Percentiles rank a stretch among this genome's conserved stretches.
These are phyloP conservation scores for Bembecia ichneumoniformis DNA, from an alignment of 2,888 invertebrate genomes.

Conservation along the genomic window DNA sequence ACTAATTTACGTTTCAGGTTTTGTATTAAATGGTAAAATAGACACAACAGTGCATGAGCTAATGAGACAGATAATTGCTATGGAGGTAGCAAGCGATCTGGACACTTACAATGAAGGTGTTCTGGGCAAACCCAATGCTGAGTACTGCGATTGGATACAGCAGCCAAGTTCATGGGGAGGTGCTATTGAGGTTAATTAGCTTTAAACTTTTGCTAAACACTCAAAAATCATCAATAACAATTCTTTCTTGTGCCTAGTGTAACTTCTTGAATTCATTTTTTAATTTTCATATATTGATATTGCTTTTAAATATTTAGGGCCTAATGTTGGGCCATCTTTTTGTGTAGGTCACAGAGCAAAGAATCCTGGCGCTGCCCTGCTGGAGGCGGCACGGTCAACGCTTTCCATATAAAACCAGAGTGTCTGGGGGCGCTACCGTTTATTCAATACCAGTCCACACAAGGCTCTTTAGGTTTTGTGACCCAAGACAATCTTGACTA, in stretches of 20 bases:
- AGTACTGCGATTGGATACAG: conserved; percentile 93
- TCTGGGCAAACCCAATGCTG: conserved; percentile 84
- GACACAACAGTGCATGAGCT: conserved; percentile 80
- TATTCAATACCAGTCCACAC: too few species aligned
- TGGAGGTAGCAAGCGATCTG: conserved; percentile 82
- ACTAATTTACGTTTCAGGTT: conserved; percentile 51
- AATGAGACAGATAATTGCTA: conserved; percentile 91
- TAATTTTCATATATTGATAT: too few species aligned
- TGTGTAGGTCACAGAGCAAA: too few species aligned
- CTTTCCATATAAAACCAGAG: too few species aligned
- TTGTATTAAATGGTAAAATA: conserved; percentile 81
- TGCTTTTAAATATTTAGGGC: too few species aligned
- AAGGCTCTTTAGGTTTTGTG: too few species aligned
- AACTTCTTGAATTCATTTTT: too few species aligned
- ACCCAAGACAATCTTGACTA: too few species aligned
- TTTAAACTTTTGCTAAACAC: neutral
- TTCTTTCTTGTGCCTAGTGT: neutral
- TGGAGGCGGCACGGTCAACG: too few species aligned
- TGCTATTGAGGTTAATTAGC: conserved; percentile 81
- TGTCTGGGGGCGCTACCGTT: too few species aligned
- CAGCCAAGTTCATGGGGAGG: conserved; percentile 95
- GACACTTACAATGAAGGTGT: conserved; percentile 88
- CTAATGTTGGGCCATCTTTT: too few species aligned
- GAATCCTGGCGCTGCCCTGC: too few species aligned
- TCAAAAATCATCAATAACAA: neutral